Percentiles rank a stretch among this genome's conserved stretches.
These are phyloP conservation scores for Plumapathes pennacea DNA, from an alignment of 92 coral and sea anemone species.

Conservation along the genomic window DNA sequence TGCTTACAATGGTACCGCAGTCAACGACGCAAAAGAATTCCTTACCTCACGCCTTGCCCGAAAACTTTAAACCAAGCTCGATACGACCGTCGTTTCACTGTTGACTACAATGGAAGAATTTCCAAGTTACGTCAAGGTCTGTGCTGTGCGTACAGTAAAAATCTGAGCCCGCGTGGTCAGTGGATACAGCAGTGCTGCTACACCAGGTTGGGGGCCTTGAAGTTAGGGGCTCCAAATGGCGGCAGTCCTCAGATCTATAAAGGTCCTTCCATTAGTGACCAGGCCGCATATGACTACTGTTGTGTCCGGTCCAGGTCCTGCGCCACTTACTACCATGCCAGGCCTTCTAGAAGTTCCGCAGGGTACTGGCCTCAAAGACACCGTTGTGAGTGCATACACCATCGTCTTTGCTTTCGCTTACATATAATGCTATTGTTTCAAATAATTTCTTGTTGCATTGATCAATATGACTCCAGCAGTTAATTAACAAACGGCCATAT, in stretches of 20 bases:
- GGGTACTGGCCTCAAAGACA: slow-evolving; percentile 10
- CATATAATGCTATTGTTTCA: too few relatives aligned
- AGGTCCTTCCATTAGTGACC: slow-evolving; percentile 6
- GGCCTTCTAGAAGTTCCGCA: slow-evolving; percentile 26
- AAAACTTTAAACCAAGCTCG: slow-evolving; percentile 19
- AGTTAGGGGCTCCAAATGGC: not conserved
- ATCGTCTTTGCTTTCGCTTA: too few relatives aligned
- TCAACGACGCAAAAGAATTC: slow-evolving; percentile 7
- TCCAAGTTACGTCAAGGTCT: not conserved
- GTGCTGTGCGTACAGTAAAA: too few relatives aligned
- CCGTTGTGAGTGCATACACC: too few relatives aligned
- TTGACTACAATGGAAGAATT: slow-evolving; percentile 1
- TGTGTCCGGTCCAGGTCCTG: slow-evolving; percentile 29
- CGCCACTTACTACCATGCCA: slow-evolving; percentile 28
- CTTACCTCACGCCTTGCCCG: slow-evolving; percentile 37
- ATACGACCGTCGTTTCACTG: slow-evolving; percentile 3
- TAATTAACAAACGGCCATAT: too few relatives aligned
- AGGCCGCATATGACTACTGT: slow-evolving; percentile 33
- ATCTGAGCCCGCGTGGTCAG: too few relatives aligned
- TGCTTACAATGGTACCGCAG: slow-evolving; percentile 42
- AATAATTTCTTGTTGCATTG: too few relatives aligned
- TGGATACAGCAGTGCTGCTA: slow-evolving; percentile 40
- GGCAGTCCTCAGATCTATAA: slow-evolving; percentile 2
- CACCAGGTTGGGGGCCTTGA: not conserved
- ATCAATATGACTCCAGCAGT: too few relatives aligned